These are phyloP conservation scores for Crossocerus cetratus DNA, from an alignment of 2,888 invertebrate genomes.

Conservation along the genomic window DNA sequence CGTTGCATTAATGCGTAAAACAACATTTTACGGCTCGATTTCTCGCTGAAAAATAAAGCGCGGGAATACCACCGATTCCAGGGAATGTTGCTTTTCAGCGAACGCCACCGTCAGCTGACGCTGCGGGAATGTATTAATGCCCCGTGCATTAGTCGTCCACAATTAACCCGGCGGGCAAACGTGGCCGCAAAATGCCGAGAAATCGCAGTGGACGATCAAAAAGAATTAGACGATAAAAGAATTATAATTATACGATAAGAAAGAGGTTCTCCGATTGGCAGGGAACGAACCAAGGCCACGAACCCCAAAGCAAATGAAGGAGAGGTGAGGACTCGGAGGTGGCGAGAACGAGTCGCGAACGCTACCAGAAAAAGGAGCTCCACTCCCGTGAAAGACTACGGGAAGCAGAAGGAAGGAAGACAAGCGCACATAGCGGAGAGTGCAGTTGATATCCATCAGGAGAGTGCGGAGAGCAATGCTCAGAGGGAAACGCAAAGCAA, in stretches of 20 bases:
- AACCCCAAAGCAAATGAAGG: no score
- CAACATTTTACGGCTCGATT: background rate
- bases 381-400: background rate
- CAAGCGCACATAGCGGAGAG: background rate
- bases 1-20: background rate
- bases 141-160: no score
- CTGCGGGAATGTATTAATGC: no score
- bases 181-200: conserved; percentile 15
- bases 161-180: background rate
- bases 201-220: no score
- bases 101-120: background rate
- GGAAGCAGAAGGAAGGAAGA: no score
- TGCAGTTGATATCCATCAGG: background rate
- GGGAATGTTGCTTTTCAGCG: background rate
- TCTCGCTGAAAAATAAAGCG: conserved; percentile 6
- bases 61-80: conserved; percentile 2
- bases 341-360: no score
- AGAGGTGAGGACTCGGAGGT: no score
- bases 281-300: no score
- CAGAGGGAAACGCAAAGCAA: conserved; percentile 6
- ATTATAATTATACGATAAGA: background rate
- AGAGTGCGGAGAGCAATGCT: background rate
- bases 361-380: background rate
- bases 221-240: background rate
- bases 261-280: no score